phyloP scores from a whole-genome alignment of 2,113 vertebrate species.

The Hemibagrus wyckioides region DNA sequence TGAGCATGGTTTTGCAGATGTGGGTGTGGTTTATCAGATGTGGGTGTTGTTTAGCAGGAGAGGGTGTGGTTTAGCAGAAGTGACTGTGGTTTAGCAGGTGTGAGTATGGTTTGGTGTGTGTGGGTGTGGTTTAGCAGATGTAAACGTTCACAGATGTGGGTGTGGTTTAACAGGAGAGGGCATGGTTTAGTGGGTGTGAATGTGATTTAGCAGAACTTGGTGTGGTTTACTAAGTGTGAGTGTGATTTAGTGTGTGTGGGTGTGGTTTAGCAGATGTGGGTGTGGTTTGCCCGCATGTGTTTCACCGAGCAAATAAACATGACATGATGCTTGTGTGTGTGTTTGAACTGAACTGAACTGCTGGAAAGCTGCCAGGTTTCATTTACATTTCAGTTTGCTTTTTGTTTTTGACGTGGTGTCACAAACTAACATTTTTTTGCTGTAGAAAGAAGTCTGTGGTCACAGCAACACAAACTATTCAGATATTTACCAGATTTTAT shows the following conservation, averaged over 20 bases:
- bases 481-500: no score
- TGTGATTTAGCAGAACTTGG: neutral
- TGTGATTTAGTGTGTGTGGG: no score
- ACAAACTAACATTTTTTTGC: neutral
- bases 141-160: no score
- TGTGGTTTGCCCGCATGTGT: neutral
- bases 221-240: neutral
- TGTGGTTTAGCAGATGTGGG: neutral
- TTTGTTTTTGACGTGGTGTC: neutral
- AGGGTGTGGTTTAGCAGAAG: no score
- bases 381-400: neutral
- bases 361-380: neutral
- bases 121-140: neutral
- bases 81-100: no score
- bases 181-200: no score
- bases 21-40: neutral
- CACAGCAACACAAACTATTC: neutral
- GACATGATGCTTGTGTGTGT: neutral
- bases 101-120: no score
- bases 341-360: neutral
- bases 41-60: neutral
- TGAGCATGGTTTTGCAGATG: no score
- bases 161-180: no score
- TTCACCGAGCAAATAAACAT: neutral
- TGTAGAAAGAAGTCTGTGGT: neutral